Conservation (phyloP, 2,113 vertebrate genomes). For the Embiotoca jacksoni region DNA sequence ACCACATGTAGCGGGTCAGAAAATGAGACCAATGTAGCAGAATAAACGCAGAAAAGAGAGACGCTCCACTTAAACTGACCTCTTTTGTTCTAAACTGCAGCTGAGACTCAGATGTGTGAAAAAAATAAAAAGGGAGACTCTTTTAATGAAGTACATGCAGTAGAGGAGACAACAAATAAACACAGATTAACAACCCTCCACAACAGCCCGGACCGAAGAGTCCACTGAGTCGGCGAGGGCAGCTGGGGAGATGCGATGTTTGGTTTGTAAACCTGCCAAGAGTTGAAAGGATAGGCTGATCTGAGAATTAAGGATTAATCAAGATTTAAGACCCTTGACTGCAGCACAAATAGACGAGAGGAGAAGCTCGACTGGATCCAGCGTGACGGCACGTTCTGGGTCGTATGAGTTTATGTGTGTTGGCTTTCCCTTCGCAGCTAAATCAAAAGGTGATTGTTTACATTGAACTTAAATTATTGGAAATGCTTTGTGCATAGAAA, state of each 20-base stretch:
- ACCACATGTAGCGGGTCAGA: not conserved
- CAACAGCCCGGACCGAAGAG: slow-evolving; percentile 4
- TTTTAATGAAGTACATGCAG: not conserved
- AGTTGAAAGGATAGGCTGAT: slow-evolving; percentile 55
- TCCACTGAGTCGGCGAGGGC: slow-evolving; percentile 38
- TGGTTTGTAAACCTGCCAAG: slow-evolving; percentile 60
- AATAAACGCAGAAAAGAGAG: not conserved
- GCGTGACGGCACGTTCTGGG: not conserved
- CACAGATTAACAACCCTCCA: slow-evolving; percentile 5
- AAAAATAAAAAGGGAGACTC: not conserved
- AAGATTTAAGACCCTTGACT: slow-evolving; percentile 45
- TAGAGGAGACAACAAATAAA: slow-evolving; percentile 33
- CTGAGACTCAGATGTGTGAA: no score
- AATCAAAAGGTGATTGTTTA: not conserved
- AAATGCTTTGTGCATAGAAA: no score
- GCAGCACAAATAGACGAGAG: slow-evolving; percentile 37
- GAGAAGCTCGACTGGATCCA: not conserved
- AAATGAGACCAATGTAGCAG: not conserved
- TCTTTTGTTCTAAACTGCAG: not conserved
- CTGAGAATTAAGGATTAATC: slow-evolving; percentile 68
- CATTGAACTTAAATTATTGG: no score
- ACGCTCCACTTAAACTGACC: not conserved
- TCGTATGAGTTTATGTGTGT: not conserved
- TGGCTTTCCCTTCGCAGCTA: not conserved
- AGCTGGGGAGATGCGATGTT: slow-evolving; percentile 36